A percentile compares a stretch with the other conserved stretches of the same genome.
Conservation (phyloP, 2,113 vertebrate species). For the Myiopsitta monachus region DNA sequence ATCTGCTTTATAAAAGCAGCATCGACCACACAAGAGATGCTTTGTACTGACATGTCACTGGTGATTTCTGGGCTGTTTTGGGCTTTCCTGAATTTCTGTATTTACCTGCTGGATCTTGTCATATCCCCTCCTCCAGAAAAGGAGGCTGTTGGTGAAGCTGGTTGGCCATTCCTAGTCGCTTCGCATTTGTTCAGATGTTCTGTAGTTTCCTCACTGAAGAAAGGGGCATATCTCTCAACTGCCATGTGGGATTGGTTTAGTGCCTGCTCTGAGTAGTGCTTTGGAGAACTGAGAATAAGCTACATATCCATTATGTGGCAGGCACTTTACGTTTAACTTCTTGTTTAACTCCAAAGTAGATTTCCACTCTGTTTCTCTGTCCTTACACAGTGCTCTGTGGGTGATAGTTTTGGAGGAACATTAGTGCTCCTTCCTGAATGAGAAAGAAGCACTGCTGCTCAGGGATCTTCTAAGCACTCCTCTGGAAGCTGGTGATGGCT, state of each 20-base stretch:
- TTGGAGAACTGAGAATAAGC: not conserved
- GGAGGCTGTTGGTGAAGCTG: not conserved
- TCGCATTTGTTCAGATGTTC: not conserved
- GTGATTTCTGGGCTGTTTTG: not conserved
- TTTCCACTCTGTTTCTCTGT: not conserved
- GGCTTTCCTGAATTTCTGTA: not conserved
- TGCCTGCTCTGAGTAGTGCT: not conserved
- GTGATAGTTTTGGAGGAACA: not conserved
- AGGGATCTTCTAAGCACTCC: not conserved
- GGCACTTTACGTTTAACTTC: not conserved
- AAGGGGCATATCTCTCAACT: not conserved
- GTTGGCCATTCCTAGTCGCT: not conserved
- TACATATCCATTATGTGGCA: not conserved
- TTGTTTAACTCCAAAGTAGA: not conserved
- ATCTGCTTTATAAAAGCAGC: not conserved
- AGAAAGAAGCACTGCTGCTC: not conserved
- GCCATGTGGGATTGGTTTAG: not conserved
- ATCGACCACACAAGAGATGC: not conserved
- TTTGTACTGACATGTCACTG: not conserved
- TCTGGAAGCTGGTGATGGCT: not conserved
- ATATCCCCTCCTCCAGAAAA: not conserved
- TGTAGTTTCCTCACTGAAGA: not conserved
- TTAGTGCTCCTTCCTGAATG: not conserved
- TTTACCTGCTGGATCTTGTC: not conserved
- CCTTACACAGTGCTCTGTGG: not conserved